Evolutionary conservation across 37 sponge, comb jelly and placozoan genomes (phyloP).

Genomic region (Haliclona indistincta): DNA sequence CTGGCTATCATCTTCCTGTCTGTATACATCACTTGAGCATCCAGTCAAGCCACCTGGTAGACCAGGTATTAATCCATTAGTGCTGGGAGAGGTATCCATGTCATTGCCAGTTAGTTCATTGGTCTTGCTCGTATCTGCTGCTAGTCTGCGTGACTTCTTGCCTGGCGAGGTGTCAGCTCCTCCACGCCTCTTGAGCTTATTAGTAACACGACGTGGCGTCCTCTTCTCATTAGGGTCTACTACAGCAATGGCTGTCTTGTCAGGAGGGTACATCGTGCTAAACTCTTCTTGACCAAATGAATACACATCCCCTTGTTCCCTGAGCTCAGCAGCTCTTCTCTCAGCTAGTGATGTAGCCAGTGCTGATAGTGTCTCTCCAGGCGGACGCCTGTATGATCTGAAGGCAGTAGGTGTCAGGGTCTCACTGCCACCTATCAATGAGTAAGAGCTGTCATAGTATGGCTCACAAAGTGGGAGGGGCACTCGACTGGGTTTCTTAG

Average conservation of each 20-base stretch:
- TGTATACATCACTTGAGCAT: background rate
- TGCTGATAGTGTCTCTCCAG: conserved; percentile 44
- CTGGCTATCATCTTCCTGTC: conserved; percentile 1
- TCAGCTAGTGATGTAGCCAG: conserved; percentile 35
- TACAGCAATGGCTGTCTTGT: conserved; percentile 61
- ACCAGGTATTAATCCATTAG: too few relatives aligned
- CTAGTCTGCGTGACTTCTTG: background rate
- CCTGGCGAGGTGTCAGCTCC: background rate
- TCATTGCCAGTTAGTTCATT: background rate
- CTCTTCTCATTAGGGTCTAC: conserved; percentile 58
- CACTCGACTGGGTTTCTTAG: conserved; percentile 15
- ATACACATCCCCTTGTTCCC: background rate
- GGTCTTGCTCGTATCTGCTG: background rate
- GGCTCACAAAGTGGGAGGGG: background rate
- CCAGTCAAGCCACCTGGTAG: background rate
- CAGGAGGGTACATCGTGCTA: conserved; percentile 48
- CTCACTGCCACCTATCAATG: background rate
- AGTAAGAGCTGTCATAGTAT: background rate
- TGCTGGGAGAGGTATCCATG: background rate
- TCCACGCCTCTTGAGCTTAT: conserved; percentile 4
- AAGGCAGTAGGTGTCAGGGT: background rate
- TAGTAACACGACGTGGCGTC: conserved; percentile 1
- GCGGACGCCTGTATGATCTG: background rate
- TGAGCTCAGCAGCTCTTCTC: conserved; percentile 44
- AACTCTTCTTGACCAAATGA: background rate